A percentile compares a stretch with the other conserved stretches of the same genome.
phyloP scores from a whole-genome alignment of 2,797 vertebrate genomes.

The Pogonophryne albipinna region DNA sequence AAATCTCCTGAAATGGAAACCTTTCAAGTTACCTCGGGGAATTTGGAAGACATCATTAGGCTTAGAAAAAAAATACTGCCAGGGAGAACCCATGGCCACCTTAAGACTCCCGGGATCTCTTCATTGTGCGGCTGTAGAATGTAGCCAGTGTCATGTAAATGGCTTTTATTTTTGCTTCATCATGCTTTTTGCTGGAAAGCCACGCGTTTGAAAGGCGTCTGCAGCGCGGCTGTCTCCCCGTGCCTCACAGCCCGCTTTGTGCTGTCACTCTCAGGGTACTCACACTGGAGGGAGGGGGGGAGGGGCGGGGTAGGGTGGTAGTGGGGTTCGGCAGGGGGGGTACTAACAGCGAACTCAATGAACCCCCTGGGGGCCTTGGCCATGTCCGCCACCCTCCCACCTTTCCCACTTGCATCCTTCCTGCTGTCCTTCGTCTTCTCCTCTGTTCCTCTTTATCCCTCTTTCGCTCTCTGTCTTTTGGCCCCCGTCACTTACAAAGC shows the following conservation, averaged over 20 bases:
- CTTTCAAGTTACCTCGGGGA: constrained; percentile 76
- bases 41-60: constrained; percentile 81
- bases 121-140: constrained; percentile 75
- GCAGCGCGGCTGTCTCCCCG: constrained; percentile 76
- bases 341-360: constrained; percentile 80
- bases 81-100: constrained; percentile 68
- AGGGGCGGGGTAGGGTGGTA: constrained; percentile 41
- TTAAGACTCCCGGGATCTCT: constrained; percentile 72
- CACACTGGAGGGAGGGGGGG: constrained; percentile 51
- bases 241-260: constrained; percentile 82
- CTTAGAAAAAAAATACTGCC: constrained; percentile 42
- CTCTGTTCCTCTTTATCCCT: constrained; percentile 30
- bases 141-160: constrained; percentile 85
- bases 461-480: constrained; percentile 37
- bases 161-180: constrained; percentile 80
- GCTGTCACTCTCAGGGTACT: constrained; percentile 84
- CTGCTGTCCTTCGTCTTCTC: constrained; percentile 49
- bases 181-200: constrained; percentile 78
- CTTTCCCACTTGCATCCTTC: constrained; percentile 57
- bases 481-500: constrained; percentile 68
- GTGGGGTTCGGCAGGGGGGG: constrained; percentile 44
- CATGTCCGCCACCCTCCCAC: constrained; percentile 68
- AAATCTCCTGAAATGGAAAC: constrained; percentile 77
- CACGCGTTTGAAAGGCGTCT: constrained; percentile 78
- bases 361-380: constrained; percentile 80